Base-by-base conservation (phyloP, 1,140 invertebrate genomes). In the Dinothrombium tinctorium region DNA sequence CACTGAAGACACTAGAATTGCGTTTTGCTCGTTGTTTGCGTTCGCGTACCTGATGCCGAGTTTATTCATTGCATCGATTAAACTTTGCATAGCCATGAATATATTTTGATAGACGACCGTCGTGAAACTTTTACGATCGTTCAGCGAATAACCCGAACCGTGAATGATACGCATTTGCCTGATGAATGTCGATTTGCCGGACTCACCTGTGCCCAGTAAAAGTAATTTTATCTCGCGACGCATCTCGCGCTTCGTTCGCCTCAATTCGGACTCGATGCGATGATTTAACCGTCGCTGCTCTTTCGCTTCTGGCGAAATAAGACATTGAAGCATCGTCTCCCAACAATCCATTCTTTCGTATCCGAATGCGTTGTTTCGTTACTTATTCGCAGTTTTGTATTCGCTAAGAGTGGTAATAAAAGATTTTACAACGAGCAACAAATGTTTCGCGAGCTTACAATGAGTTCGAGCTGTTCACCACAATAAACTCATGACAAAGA, bases 111-210 rank as follows among this genome's bases (percentile, higher is more conserved):
- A 89, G 59, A 90, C 82, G 47, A 80, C 72, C 59, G 74, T 69
- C 59, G 58, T 77, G 59, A 78, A 92, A 53, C 89, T 82, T 49
- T 71, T 72, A 46, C 89, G 63, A 48, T 77, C 61, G 54, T 83
- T 79, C 17, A 41, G 41, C 46, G 78, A 74, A 44, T 92, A 94
- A 56, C 82, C 79, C 47, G 84, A 70, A 47, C 83, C 83, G 59
- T 96, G 87, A 58, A 96, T 95, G 55, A 96, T 95, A 57, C 79
- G 73, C 89, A 96, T 96, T 69, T 96, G 90, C 66, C 96, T 96
- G 44, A 96, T 70, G 65, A 95, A 92, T 52, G 90, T 96, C 49
- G 83, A 84, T 63, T 90, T 90, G 51, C 84, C 84, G 60, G 76
- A 82, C 67, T 89, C 83, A 49, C 83, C 84, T 53, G 83, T 79